Evolutionary conservation across 1,140 invertebrate species (phyloP).

Genomic region (Apolygus lucorum): DNA sequence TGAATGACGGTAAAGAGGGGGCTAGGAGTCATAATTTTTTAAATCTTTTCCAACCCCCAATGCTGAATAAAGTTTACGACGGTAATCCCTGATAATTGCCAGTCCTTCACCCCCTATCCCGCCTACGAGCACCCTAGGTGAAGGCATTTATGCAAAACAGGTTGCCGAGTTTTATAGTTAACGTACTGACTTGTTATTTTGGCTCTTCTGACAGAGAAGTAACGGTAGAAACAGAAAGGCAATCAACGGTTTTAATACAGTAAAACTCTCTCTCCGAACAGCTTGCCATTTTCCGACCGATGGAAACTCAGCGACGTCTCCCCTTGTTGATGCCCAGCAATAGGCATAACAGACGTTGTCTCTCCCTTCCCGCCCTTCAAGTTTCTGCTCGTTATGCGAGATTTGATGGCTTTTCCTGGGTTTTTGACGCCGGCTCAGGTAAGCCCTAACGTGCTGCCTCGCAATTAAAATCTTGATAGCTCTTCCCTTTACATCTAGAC

Average conservation of each 20-base stretch:
- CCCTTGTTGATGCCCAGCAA: not conserved
- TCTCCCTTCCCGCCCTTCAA: too few relatives aligned
- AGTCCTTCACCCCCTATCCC: not conserved
- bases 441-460: too few relatives aligned
- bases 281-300: not conserved
- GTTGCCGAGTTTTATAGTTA: not conserved
- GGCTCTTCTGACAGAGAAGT: not conserved
- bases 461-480: too few relatives aligned
- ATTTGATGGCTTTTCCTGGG: not conserved
- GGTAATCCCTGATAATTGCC: not conserved
- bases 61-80: not conserved
- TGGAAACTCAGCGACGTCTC: too few relatives aligned
- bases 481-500: too few relatives aligned
- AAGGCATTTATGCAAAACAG: not conserved
- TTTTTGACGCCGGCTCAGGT: too few relatives aligned
- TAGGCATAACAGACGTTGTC: not conserved
- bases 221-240: not conserved
- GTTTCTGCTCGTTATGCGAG: not conserved
- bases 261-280: not conserved
- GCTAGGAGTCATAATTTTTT: not conserved
- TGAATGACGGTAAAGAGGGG: not conserved
- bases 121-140: not conserved
- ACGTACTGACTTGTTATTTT: not conserved
- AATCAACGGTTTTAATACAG: not conserved
- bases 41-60: not conserved